These are phyloP conservation scores for Spicauda simplicius DNA, from an alignment of 2,888 invertebrate genomes.

Conservation along the genomic window DNA sequence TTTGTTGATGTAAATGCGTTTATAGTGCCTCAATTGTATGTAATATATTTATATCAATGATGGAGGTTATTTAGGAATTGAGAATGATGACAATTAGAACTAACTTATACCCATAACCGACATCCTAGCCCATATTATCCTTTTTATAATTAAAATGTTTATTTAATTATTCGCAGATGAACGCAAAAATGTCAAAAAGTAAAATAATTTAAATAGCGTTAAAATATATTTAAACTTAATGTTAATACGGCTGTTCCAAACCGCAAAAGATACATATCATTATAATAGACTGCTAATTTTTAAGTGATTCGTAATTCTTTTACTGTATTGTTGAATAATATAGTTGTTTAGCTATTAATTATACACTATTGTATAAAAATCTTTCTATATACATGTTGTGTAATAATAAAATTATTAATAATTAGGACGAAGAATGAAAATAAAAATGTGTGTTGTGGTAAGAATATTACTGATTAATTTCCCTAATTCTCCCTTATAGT, in stretches of 20 bases:
- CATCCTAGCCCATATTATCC: too few relatives aligned
- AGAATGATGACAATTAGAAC: too few relatives aligned
- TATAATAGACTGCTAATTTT: conserved; percentile 82
- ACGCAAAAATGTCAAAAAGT: conserved; percentile 24
- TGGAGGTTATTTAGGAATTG: background rate
- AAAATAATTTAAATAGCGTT: conserved; percentile 18
- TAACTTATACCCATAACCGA: too few relatives aligned
- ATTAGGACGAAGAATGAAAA: conserved; percentile 66
- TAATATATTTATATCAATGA: background rate
- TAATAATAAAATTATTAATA: conserved; percentile 74
- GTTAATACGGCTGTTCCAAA: conserved; percentile 79
- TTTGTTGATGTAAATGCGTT: too few relatives aligned
- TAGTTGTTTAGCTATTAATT: conserved; percentile 76
- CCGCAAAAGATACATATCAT: conserved; percentile 84
- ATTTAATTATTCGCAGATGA: conserved; percentile 20
- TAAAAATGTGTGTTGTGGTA: conserved; percentile 81
- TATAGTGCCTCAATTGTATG: background rate
- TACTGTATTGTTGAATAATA: conserved; percentile 81
- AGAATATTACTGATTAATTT: conserved; percentile 26
- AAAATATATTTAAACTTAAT: conserved; percentile 49
- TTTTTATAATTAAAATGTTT: too few relatives aligned
- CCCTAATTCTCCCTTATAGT: background rate
- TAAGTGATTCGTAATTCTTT: conserved; percentile 79
- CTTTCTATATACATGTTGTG: conserved; percentile 85
- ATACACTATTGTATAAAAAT: conserved; percentile 85